Conservation (phyloP, 37 sponge, comb jelly and placozoan species). For the Ianthella basta region DNA sequence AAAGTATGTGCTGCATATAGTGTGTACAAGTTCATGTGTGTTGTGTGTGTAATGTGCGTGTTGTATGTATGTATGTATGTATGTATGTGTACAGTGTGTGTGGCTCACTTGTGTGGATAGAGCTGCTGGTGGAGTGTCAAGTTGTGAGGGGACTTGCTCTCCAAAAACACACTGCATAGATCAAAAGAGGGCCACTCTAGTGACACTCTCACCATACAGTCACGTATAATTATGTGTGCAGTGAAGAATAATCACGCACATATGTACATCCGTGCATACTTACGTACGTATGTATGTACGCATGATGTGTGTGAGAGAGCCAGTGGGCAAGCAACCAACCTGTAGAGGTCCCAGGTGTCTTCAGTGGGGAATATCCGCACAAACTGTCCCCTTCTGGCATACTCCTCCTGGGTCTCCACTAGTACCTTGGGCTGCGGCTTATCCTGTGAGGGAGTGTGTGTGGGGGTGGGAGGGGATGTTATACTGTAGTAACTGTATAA, state of each 20-base stretch:
- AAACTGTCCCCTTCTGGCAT: conserved; percentile 67
- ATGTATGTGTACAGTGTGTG: background rate
- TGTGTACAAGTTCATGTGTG: too few species aligned
- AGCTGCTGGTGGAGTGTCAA: conserved; percentile 61
- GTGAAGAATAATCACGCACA: too few species aligned
- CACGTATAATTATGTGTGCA: too few species aligned
- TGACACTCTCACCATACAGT: background rate
- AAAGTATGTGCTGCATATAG: too few species aligned
- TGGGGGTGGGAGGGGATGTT: background rate
- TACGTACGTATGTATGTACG: background rate
- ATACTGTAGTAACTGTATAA: background rate
- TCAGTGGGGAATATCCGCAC: conserved; percentile 75
- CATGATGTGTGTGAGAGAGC: background rate
- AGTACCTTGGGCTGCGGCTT: conserved; percentile 29
- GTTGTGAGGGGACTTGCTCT: conserved; percentile 48
- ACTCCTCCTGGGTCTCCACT: conserved; percentile 63
- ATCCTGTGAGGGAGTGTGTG: background rate
- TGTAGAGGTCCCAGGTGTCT: conserved; percentile 74
- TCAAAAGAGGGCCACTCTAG: background rate
- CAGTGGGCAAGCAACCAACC: conserved; percentile 26
- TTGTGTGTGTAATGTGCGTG: too few species aligned
- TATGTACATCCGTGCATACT: too few species aligned
- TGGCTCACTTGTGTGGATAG: conserved; percentile 64
- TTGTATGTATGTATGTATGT: background rate
- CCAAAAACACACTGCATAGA: conserved; percentile 35